Conservation (phyloP, 2,797 vertebrate genomes). For the Paedocypris micromegethes region DNA sequence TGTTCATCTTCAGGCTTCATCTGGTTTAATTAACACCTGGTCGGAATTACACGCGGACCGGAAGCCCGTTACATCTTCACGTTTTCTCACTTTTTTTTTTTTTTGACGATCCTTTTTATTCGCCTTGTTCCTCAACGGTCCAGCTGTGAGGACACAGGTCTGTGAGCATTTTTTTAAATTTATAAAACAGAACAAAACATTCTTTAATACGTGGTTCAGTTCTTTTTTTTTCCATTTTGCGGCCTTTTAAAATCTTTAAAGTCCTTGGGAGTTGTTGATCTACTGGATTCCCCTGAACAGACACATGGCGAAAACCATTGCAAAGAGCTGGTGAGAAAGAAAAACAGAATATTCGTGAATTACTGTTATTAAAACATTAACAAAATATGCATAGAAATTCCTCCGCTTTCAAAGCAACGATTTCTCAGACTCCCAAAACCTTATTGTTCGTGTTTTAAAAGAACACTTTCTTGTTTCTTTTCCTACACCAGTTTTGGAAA, state of each 20-base stretch:
- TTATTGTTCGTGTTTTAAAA: no score
- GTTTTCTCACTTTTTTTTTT: constrained; percentile 57
- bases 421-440: no score
- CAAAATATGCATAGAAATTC: no score
- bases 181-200: constrained; percentile 68
- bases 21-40: constrained; percentile 42
- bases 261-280: constrained; percentile 48
- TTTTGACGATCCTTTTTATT: constrained; percentile 52
- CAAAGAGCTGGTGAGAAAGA: constrained; percentile 75
- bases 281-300: constrained; percentile 95
- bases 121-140: constrained; percentile 75
- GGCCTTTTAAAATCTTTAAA: constrained; percentile 55
- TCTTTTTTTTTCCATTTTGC: constrained; percentile 55
- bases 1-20: constrained; percentile 59
- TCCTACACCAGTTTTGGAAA: no score
- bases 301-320: constrained; percentile 96
- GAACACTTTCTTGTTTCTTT: no score
- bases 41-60: constrained; percentile 52
- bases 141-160: constrained; percentile 84
- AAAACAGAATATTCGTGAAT: background rate
- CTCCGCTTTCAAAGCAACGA: no score
- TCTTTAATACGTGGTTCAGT: constrained; percentile 42
- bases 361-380: no score
- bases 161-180: constrained; percentile 63
- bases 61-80: constrained; percentile 54